phyloP scores from a whole-genome alignment of 2,888 invertebrate species.

The Phlogophora meticulosa region DNA sequence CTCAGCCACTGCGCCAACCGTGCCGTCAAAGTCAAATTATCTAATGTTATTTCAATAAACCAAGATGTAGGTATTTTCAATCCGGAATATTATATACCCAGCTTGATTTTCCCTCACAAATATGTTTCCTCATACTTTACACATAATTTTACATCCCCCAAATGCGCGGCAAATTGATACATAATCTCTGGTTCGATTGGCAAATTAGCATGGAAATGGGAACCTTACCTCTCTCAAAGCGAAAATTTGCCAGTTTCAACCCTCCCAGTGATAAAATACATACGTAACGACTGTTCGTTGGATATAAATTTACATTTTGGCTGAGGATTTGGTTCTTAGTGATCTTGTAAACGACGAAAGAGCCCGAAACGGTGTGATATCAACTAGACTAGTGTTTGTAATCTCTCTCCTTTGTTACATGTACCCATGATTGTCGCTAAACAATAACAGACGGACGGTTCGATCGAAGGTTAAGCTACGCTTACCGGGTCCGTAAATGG shows the following conservation, averaged over 20 bases:
- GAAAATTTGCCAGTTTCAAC: constrained; percentile 30
- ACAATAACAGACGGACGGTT: no score
- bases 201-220: constrained; percentile 52
- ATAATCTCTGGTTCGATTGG: constrained; percentile 33
- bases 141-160: background rate
- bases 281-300: background rate
- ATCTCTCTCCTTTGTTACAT: no score
- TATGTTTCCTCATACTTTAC: background rate
- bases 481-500: no score
- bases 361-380: background rate
- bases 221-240: constrained; percentile 8
- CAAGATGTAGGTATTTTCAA: no score
- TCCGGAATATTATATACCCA: background rate
- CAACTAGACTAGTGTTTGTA: background rate
- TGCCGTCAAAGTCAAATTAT: no score
- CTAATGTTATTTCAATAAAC: no score
- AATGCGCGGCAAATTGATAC: constrained; percentile 35
- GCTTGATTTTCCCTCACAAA: background rate
- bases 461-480: no score
- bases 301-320: constrained; percentile 5
- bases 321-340: background rate
- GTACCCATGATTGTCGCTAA: no score
- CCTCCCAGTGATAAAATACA: constrained; percentile 12
- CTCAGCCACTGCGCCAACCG: no score
- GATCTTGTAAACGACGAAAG: no score